phyloP scores from a whole-genome alignment of 2,888 invertebrate genomes.

The Sycophila texana region DNA sequence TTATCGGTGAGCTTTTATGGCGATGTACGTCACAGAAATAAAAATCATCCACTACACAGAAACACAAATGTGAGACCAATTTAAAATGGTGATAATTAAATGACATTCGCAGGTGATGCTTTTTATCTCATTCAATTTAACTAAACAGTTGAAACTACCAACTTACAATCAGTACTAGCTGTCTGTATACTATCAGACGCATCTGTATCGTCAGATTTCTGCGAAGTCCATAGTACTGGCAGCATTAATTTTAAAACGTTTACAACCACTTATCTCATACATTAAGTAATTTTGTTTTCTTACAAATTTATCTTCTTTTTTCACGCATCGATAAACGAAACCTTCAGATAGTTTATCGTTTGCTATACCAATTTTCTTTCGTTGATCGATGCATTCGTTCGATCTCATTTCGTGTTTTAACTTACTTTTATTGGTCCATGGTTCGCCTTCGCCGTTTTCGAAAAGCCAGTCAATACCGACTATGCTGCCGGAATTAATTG shows the following conservation, averaged over 20 bases:
- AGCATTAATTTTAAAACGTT: conserved; percentile 67
- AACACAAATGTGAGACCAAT: neutral
- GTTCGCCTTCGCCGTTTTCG: conserved; percentile 72
- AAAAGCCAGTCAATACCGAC: conserved; percentile 82
- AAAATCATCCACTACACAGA: conserved; percentile 27
- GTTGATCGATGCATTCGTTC: neutral
- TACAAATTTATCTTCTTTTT: neutral
- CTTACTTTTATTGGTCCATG: conserved; percentile 72
- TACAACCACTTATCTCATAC: conserved; percentile 16
- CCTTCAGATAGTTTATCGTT: neutral
- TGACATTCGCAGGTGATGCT: conserved; percentile 2
- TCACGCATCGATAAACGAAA: neutral
- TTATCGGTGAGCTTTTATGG: too few relatives aligned
- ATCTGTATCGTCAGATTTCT: conserved; percentile 74
- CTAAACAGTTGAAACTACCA: conserved; percentile 47
- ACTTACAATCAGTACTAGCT: conserved; percentile 74
- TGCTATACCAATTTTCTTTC: neutral
- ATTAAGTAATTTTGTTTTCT: conserved; percentile 5
- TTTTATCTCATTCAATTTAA: conserved; percentile 13
- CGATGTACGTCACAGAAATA: too few relatives aligned
- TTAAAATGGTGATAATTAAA: conserved; percentile 21
- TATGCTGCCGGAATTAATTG: conserved; percentile 75
- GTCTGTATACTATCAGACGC: conserved; percentile 74
- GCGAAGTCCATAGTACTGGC: conserved; percentile 74
- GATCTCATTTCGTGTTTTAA: neutral